Evolutionary conservation across 2,113 vertebrate species (phyloP), one percentile per base, ranked within the genome.

Genomic region (Rhinoderma darwinii): DNA sequence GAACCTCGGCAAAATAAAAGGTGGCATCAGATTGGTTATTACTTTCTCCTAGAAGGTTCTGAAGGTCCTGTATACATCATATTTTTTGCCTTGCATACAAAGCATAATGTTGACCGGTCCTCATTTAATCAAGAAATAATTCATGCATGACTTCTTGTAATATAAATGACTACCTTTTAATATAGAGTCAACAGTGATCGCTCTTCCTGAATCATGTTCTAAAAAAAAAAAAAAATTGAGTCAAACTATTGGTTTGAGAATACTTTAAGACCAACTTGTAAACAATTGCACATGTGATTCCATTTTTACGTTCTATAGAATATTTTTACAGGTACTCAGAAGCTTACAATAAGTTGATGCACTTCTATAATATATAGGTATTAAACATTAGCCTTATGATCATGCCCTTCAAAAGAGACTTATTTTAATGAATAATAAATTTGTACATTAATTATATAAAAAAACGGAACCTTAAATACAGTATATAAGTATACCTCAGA

Each of bases 91-190:
- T n/a, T 27, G 3, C 56, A 61, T 11, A n/a, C 27, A 11, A 25
- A 10, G 56, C 25, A 61, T 61, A 61, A 11, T 27, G 8, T 1
- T n/a, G n/a, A n/a, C 11, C 30, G 25, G 17, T 9, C 63, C 32
- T 2, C 12, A 18, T 68, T 9, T 20, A 39, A 41, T 22, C 25
- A 68, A 39, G 18, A 39, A 1, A 41, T 1, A 9, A 20, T 37
- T 20, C 8, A 20, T 32, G 7, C 27, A 32, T 18, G 9, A 54
- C 18, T 10, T 35, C 18, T 32, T 78, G 18, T 12, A 5, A 37
- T 51, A 20, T 11, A 83, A 51, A 51, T 51, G 14, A 39, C n/a
- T 73, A 84, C 82, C 82, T 84, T 84, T 73, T 74, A 73, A 73
- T 74, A 51, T 30, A 25, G 82, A 74, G 17, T 54, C 47, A 17